These are phyloP conservation scores for Hydrochoerus hydrochaeris DNA, from an alignment of 2,113 vertebrate genomes.

Conservation along the genomic window DNA sequence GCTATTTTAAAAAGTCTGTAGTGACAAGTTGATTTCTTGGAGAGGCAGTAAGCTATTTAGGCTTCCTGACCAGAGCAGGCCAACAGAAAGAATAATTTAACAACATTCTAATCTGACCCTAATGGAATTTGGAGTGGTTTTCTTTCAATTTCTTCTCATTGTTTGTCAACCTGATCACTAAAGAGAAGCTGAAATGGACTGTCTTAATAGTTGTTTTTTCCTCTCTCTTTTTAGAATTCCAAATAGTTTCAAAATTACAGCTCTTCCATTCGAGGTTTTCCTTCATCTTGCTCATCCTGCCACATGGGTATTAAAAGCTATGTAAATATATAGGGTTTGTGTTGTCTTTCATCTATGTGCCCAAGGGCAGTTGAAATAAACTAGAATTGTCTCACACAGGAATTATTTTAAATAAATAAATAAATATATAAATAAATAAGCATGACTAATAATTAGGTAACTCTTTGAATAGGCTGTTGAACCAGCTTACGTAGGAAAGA, in stretches of 20 bases:
- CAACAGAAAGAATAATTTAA: conserved; percentile 51
- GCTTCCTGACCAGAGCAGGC: not conserved
- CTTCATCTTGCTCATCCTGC: not conserved
- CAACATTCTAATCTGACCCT: conserved; percentile 44
- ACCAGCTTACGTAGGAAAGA: conserved; percentile 54
- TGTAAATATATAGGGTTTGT: not conserved
- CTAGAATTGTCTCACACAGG: conserved; percentile 53
- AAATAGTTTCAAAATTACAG: conserved; percentile 61
- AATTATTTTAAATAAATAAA: conserved; percentile 69
- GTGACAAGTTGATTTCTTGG: not conserved
- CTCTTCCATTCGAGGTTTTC: conserved; percentile 48
- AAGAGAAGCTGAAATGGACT: conserved; percentile 28
- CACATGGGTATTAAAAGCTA: not conserved
- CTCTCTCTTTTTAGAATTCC: conserved; percentile 43
- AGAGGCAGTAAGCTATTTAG: not conserved
- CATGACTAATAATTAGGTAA: conserved; percentile 71
- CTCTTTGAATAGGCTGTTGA: conserved; percentile 68
- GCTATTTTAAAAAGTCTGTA: not conserved
- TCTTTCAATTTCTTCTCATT: conserved; percentile 72
- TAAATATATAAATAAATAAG: conserved; percentile 73
- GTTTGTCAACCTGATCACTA: conserved; percentile 45
- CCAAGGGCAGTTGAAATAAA: conserved; percentile 62
- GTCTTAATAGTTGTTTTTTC: conserved; percentile 68
- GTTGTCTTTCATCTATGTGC: conserved; percentile 59
- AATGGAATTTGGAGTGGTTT: conserved; percentile 42